These are phyloP conservation scores for Acrossocheilus fasciatus DNA, from an alignment of 2,797 vertebrate genomes.

Conservation along the genomic window DNA sequence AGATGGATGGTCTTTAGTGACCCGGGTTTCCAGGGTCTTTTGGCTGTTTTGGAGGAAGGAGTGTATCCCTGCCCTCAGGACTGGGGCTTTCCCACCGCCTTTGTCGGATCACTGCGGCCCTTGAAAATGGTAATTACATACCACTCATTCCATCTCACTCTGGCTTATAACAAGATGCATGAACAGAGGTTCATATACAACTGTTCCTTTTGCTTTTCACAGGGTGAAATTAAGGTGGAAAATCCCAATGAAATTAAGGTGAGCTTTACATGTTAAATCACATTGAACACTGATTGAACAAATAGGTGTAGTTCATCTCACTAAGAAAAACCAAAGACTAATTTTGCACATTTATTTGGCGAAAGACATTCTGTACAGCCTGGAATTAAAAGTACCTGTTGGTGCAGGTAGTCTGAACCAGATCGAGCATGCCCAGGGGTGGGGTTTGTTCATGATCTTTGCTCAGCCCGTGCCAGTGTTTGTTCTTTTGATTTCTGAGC, in stretches of 20 bases:
- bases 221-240: conserved; percentile 94
- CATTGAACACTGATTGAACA: not conserved
- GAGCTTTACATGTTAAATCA: not conserved
- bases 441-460: conserved; percentile 13
- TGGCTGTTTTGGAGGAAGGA: conserved; percentile 88
- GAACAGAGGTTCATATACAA: not conserved
- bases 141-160: not conserved
- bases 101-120: conserved; percentile 90
- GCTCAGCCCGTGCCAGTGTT: conserved; percentile 12
- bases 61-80: conserved; percentile 89
- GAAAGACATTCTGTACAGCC: conserved; percentile 9
- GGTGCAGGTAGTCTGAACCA: conserved; percentile 28
- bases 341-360: conserved; percentile 6
- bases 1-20: conserved; percentile 95
- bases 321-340: conserved; percentile 7
- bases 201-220: conserved; percentile 56
- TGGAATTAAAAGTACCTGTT: conserved; percentile 27
- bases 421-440: conserved; percentile 49
- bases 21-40: conserved; percentile 86
- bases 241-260: conserved; percentile 88
- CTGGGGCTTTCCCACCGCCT: conserved; percentile 89
- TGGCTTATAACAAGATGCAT: not conserved
- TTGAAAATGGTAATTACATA: conserved; percentile 88
- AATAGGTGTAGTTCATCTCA: not conserved
- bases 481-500: conserved; percentile 26